Evolutionary conservation across 1,140 invertebrate genomes (phyloP).

Genomic region (Macrosteles quadrilineatus): DNA sequence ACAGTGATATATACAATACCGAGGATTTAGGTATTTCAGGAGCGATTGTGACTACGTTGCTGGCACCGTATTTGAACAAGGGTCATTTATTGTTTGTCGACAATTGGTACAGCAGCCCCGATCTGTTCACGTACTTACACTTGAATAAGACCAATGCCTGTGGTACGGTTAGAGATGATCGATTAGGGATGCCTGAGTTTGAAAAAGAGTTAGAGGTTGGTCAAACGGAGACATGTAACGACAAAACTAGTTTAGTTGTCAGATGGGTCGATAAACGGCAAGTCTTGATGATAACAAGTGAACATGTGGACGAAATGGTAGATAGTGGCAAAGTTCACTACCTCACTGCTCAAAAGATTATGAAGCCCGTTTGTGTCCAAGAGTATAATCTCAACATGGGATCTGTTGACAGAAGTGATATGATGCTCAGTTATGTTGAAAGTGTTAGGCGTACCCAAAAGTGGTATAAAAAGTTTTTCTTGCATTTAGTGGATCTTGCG

Average conservation of each 20-base stretch:
- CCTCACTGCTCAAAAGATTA: background rate
- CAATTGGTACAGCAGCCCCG: conserved; percentile 44
- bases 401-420: conserved; percentile 47
- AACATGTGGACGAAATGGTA: conserved; percentile 39
- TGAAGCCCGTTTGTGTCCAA: conserved; percentile 47
- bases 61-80: conserved; percentile 43
- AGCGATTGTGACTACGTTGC: conserved; percentile 40
- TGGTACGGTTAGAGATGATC: conserved; percentile 42
- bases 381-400: conserved; percentile 50
- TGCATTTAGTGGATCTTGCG: conserved; percentile 43
- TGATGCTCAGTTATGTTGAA: conserved; percentile 44
- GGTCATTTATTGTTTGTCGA: conserved; percentile 42
- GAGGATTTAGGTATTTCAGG: conserved; percentile 40
- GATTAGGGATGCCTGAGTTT: conserved; percentile 43
- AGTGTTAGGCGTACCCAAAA: conserved; percentile 46
- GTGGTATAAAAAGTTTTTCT: conserved; percentile 50
- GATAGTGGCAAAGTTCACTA: conserved; percentile 30
- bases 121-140: conserved; percentile 40
- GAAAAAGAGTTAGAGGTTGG: conserved; percentile 41
- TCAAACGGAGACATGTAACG: conserved; percentile 22
- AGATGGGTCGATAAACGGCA: conserved; percentile 46
- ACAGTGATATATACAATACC: conserved; percentile 16
- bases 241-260: conserved; percentile 39
- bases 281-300: conserved; percentile 44
- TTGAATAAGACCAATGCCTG: conserved; percentile 41